Evolutionary conservation across 2,797 vertebrate species (phyloP).

Genomic region (Meriones psammophilus): DNA sequence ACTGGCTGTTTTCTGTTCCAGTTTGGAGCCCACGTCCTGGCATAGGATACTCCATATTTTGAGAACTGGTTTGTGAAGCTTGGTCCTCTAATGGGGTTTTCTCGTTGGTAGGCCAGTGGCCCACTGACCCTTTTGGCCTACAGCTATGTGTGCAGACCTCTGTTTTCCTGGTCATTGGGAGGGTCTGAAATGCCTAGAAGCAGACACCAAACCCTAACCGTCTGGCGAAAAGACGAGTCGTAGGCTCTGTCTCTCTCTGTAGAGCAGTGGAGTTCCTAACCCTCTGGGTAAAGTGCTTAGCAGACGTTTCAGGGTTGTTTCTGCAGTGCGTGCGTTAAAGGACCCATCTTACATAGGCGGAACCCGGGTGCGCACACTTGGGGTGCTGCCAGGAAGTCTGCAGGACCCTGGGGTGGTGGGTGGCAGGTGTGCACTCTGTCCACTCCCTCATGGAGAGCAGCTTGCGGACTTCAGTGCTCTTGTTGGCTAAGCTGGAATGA

Average conservation of each 20-base stretch:
- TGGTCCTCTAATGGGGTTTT: fast-evolving
- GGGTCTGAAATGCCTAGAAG: not conserved
- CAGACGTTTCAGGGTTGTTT: not conserved
- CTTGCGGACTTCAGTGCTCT: not conserved
- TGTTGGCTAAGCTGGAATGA: not conserved
- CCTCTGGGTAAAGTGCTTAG: not conserved
- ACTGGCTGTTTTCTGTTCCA: not conserved
- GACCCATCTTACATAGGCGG: not conserved
- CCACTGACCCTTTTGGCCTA: fast-evolving
- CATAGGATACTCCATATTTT: not conserved
- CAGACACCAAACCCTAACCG: not conserved
- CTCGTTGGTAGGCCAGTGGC: not conserved
- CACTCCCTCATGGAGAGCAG: not conserved
- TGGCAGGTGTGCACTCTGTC: not conserved
- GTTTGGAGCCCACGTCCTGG: not conserved
- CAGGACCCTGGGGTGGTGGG: not conserved
- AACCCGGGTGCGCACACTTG: not conserved
- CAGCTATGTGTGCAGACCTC: not conserved
- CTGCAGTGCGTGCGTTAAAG: not conserved
- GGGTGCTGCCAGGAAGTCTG: not conserved
- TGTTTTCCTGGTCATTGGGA: not conserved
- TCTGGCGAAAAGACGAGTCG: not conserved
- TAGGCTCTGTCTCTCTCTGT: not conserved
- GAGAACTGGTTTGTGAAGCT: not conserved
- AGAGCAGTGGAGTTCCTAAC: not conserved